phyloP scores from a whole-genome alignment of 2,113 vertebrate species.

The Ibidorhyncha struthersii region DNA sequence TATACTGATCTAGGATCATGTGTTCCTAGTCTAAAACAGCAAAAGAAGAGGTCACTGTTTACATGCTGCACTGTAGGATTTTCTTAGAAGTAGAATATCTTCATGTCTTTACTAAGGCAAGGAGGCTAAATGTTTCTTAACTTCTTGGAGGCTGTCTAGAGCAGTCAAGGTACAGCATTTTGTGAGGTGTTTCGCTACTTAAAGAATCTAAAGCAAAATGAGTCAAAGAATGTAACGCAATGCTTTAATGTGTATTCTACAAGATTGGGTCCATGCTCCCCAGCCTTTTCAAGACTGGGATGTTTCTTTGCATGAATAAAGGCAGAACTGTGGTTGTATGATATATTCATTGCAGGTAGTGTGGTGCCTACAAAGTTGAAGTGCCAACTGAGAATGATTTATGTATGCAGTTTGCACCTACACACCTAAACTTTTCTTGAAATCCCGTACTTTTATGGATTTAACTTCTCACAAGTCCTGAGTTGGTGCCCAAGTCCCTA shows the following conservation, averaged over 20 bases:
- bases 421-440: background rate
- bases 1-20: background rate
- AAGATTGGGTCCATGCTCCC: background rate
- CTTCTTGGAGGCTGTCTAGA: background rate
- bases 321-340: background rate
- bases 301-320: background rate
- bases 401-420: background rate
- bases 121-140: background rate
- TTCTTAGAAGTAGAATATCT: background rate
- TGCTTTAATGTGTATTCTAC: background rate
- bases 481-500: background rate
- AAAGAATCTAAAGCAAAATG: background rate
- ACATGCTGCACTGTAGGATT: background rate
- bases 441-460: background rate
- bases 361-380: background rate
- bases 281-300: background rate
- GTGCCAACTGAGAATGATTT: background rate
- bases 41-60: background rate
- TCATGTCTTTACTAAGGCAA: background rate
- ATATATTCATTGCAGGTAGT: background rate
- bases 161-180: background rate
- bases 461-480: background rate
- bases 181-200: background rate
- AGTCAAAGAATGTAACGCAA: background rate
- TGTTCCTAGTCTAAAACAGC: background rate